Conservation (phyloP, 2,113 vertebrate species). For the Toxotes chatareus region DNA sequence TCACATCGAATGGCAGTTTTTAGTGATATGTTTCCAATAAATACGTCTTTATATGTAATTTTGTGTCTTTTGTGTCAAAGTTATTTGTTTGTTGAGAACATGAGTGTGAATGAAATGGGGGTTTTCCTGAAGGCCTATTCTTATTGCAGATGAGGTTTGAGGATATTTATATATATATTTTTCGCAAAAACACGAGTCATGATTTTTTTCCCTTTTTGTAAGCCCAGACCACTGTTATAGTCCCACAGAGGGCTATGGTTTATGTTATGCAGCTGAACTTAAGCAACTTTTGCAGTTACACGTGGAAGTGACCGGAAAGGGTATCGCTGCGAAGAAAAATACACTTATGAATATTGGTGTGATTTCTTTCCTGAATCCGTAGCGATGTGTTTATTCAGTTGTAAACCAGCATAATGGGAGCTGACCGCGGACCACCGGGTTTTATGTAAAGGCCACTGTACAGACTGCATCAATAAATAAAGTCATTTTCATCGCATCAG, state of each 20-base stretch:
- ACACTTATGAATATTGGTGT: slow-evolving; percentile 7
- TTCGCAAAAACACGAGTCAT: background rate
- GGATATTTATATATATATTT: background rate
- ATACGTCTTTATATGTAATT: slow-evolving; percentile 42
- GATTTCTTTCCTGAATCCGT: slow-evolving; percentile 4
- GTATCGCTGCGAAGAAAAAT: background rate
- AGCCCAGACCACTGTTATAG: background rate
- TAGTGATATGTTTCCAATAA: slow-evolving; percentile 69
- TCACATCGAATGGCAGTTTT: slow-evolving; percentile 19
- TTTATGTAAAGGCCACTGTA: slow-evolving; percentile 20
- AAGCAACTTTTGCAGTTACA: slow-evolving; percentile 45
- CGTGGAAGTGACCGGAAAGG: background rate
- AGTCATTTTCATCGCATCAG: slow-evolving; percentile 27
- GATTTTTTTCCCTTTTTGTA: background rate
- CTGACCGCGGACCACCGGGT: slow-evolving; percentile 11
- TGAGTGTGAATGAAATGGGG: background rate
- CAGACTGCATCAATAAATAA: slow-evolving; percentile 21
- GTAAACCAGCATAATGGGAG: slow-evolving; percentile 19
- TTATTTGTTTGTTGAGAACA: slow-evolving; percentile 49
- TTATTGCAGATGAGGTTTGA: slow-evolving; percentile 24
- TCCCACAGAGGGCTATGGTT: background rate
- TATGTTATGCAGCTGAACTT: slow-evolving; percentile 39
- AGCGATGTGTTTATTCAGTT: slow-evolving; percentile 12
- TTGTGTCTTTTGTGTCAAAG: slow-evolving; percentile 62
- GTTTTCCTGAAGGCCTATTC: background rate